Evolutionary conservation across 2,113 vertebrate genomes (phyloP).

Genomic region (Podarcis muralis): DNA sequence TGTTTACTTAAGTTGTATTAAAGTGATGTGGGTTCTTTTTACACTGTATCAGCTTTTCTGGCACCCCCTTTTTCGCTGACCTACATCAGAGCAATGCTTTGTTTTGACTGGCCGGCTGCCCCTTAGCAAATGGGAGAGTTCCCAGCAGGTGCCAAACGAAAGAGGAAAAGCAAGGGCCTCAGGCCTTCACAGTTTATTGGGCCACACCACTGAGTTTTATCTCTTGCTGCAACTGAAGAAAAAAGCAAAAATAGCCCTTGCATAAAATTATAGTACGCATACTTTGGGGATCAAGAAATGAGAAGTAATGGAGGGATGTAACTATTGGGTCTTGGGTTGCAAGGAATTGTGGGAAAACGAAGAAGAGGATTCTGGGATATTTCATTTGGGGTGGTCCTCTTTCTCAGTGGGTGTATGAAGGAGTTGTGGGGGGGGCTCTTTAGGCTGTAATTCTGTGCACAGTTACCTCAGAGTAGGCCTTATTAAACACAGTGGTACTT

Average conservation of each 20-base stretch:
- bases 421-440: not conserved
- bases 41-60: not conserved
- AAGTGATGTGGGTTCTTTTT: not conserved
- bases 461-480: too few species aligned
- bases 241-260: too few species aligned
- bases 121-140: not conserved
- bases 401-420: not conserved
- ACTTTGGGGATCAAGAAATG: not conserved
- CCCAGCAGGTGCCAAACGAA: not conserved
- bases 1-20: not conserved
- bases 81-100: not conserved
- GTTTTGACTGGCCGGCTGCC: constrained; percentile 3
- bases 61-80: not conserved
- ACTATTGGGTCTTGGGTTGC: not conserved
- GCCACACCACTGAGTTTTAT: not conserved
- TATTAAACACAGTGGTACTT: not conserved
- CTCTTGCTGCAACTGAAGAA: not conserved
- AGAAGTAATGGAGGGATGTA: not conserved
- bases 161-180: not conserved
- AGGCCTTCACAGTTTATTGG: not conserved
- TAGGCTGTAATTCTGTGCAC: not conserved
- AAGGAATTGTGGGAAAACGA: not conserved
- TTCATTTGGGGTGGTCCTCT: not conserved
- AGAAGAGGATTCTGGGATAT: not conserved
- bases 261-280: not conserved